Evolutionary conservation across 1,140 invertebrate genomes (phyloP).

Genomic region (Dreissena polymorpha): DNA sequence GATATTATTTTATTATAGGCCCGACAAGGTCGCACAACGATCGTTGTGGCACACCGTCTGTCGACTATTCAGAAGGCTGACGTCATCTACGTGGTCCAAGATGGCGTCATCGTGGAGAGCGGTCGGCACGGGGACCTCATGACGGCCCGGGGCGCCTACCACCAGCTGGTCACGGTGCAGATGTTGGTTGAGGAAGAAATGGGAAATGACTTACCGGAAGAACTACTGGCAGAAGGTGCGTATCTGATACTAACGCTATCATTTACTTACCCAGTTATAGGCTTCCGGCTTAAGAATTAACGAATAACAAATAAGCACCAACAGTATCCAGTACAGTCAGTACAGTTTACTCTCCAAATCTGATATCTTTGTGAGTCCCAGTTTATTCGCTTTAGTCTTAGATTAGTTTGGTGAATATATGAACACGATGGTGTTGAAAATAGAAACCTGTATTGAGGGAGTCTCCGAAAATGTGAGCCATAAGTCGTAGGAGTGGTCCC

Average conservation of each 20-base stretch:
- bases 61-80: conserved; percentile 78
- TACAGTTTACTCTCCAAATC: too few relatives aligned
- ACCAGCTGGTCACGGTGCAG: conserved; percentile 72
- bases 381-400: too few relatives aligned
- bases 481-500: too few relatives aligned
- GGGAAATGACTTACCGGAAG: conserved; percentile 14
- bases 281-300: neutral
- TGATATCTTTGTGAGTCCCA: too few relatives aligned
- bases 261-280: too few relatives aligned
- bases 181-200: conserved; percentile 57
- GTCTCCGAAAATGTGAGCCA: too few relatives aligned
- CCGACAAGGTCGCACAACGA: conserved; percentile 74
- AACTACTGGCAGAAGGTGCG: neutral
- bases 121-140: conserved; percentile 81
- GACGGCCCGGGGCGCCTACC: conserved; percentile 77
- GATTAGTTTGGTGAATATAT: too few relatives aligned
- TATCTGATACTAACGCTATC: too few relatives aligned
- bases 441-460: too few relatives aligned
- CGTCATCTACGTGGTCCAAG: conserved; percentile 75
- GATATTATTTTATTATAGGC: conserved; percentile 59
- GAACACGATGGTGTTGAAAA: too few relatives aligned
- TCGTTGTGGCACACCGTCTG: conserved; percentile 78
- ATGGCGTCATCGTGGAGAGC: conserved; percentile 76
- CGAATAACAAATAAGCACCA: too few relatives aligned
- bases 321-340: too few relatives aligned